Conservation (phyloP, 2,888 invertebrate species). For the Magallana nippona region DNA sequence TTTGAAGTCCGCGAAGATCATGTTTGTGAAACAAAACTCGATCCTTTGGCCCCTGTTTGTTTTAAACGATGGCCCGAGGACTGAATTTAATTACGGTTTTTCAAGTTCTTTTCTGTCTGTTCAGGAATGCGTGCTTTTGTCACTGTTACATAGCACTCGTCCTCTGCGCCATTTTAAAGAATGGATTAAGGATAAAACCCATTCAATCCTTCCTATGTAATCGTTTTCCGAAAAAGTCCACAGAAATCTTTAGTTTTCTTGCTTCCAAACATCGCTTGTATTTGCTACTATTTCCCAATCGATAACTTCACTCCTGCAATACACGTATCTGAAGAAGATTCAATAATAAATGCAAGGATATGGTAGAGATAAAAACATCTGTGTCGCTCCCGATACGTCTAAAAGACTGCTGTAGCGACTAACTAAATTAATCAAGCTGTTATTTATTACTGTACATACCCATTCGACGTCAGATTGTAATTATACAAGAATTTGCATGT, state of each 20-base stretch:
- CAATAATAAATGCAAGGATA: no score
- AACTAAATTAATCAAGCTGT: no score
- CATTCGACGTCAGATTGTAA: not conserved
- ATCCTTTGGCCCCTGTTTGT: slow-evolving; percentile 3
- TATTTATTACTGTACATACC: not conserved
- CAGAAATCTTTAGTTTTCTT: no score
- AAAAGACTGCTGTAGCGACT: no score
- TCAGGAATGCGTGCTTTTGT: not conserved
- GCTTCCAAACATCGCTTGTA: not conserved
- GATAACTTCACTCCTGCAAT: not conserved
- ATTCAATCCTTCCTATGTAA: no score
- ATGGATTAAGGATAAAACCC: no score
- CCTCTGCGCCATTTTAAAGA: no score
- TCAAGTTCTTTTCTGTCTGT: not conserved
- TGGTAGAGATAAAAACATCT: not conserved
- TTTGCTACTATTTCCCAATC: not conserved
- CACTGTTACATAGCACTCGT: no score
- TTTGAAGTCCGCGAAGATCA: not conserved
- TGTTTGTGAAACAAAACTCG: not conserved
- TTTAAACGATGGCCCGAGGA: slow-evolving; percentile 17
- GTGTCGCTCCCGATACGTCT: not conserved
- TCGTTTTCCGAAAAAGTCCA: no score
- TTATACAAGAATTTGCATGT: not conserved
- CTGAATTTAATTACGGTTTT: not conserved
- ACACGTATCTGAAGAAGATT: not conserved